Conservation (phyloP, 2,797 vertebrate genomes). For the Euthynnus affinis region DNA sequence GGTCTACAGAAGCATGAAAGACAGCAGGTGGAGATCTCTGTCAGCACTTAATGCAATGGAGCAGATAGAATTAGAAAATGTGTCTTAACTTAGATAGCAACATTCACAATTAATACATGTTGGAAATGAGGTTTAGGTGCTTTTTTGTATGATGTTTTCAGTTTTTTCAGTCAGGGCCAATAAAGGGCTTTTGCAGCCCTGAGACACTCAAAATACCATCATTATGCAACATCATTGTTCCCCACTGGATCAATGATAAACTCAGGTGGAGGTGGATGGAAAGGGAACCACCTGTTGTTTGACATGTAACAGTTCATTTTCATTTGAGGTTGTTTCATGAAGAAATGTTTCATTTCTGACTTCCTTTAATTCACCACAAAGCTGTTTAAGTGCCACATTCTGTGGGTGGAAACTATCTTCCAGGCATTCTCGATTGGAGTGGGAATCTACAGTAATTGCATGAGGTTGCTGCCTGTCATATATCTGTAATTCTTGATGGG, state of each 20-base stretch:
- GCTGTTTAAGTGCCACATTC: constrained; percentile 18
- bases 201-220: constrained; percentile 48
- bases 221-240: constrained; percentile 38
- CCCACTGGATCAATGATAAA: constrained; percentile 46
- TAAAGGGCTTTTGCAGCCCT: constrained; percentile 23
- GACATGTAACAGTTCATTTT: constrained; percentile 49
- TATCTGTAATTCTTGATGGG: constrained; percentile 52
- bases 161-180: constrained; percentile 16
- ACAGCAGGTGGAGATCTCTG: constrained; percentile 41
- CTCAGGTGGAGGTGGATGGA: constrained; percentile 40
- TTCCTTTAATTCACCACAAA: constrained; percentile 31
- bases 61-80: neutral
- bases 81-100: neutral
- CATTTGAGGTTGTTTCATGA: constrained; percentile 15
- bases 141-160: neutral
- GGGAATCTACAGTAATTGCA: constrained; percentile 55
- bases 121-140: neutral
- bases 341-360: constrained; percentile 19
- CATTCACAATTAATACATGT: neutral
- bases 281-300: constrained; percentile 49
- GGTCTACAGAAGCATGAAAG: constrained; percentile 35
- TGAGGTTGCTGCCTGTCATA: constrained; percentile 45
- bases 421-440: constrained; percentile 17
- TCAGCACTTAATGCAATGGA: neutral
- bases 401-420: constrained; percentile 34